Evolutionary conservation across 2,113 vertebrate species (phyloP).

Genomic region (Heptranchias perlo): DNA sequence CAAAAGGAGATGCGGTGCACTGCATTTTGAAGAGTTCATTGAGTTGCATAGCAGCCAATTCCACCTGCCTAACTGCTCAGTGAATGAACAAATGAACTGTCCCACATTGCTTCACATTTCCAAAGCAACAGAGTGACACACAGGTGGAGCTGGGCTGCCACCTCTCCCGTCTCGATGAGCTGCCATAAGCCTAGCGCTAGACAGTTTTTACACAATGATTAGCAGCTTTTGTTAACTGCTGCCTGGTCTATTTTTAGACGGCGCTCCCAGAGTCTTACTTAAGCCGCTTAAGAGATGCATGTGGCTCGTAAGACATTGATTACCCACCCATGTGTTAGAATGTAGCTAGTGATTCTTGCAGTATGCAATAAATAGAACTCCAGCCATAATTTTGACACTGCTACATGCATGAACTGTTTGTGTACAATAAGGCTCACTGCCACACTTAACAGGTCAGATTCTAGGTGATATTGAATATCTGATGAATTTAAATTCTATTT

Average conservation of each 20-base stretch:
- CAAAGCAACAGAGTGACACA: constrained; percentile 8
- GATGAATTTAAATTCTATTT: neutral
- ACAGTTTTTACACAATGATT: neutral
- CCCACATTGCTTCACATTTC: neutral
- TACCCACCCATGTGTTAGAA: neutral
- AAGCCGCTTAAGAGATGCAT: neutral
- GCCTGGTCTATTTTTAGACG: neutral
- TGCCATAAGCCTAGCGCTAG: neutral
- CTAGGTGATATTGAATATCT: neutral
- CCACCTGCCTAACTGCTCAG: neutral
- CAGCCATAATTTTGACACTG: neutral
- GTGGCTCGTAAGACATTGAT: neutral
- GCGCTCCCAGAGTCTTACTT: neutral
- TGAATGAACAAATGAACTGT: neutral
- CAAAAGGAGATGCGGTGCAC: neutral
- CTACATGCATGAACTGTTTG: neutral
- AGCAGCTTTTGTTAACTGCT: neutral
- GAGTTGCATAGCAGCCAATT: neutral
- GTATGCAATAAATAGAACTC: neutral
- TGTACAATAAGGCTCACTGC: neutral
- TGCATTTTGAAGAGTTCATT: neutral
- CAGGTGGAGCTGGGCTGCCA: neutral
- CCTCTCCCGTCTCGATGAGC: neutral
- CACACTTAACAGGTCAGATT: neutral
- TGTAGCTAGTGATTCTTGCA: neutral